Evolutionary conservation across 2,888 invertebrate genomes (phyloP).

Genomic region (Aethes cnicana): DNA sequence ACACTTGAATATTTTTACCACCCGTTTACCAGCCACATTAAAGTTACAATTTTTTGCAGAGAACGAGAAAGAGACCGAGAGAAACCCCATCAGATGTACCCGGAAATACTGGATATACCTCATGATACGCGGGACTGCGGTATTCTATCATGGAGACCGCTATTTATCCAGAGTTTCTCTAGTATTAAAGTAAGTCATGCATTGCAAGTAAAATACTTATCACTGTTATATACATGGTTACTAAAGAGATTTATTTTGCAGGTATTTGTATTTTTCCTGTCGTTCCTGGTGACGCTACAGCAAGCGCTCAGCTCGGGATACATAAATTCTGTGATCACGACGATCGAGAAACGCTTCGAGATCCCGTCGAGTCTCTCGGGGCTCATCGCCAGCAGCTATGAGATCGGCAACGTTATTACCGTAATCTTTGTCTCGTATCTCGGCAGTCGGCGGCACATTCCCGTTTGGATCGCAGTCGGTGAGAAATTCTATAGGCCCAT

Average conservation of each 20-base stretch:
- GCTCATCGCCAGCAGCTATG: slow-evolving; percentile 96
- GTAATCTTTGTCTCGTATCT: slow-evolving; percentile 98
- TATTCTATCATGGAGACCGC: slow-evolving; percentile 92
- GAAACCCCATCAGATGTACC: slow-evolving; percentile 80
- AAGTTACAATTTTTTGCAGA: slow-evolving; percentile 62
- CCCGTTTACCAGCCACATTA: too few species aligned
- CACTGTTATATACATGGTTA: slow-evolving; percentile 6
- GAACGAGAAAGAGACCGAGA: slow-evolving; percentile 82
- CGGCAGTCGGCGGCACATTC: slow-evolving; percentile 95
- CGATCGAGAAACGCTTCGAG: slow-evolving; percentile 97
- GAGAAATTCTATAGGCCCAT: slow-evolving; percentile 47
- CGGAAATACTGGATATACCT: slow-evolving; percentile 85
- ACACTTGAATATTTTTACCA: too few species aligned
- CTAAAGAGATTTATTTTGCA: slow-evolving; percentile 59
- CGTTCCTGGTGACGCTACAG: slow-evolving; percentile 94
- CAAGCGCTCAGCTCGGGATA: slow-evolving; percentile 95
- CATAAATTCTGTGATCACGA: slow-evolving; percentile 97
- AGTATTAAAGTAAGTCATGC: slow-evolving; percentile 89
- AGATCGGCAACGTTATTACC: slow-evolving; percentile 97
- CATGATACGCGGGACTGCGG: slow-evolving; percentile 92
- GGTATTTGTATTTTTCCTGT: slow-evolving; percentile 94
- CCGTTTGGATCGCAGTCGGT: slow-evolving; percentile 97
- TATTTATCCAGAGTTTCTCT: slow-evolving; percentile 92
- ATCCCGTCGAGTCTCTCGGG: slow-evolving; percentile 96
- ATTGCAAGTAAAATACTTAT: not conserved